Base-by-base conservation (phyloP, 2,888 invertebrate genomes). In the Cynaeus angustus region DNA sequence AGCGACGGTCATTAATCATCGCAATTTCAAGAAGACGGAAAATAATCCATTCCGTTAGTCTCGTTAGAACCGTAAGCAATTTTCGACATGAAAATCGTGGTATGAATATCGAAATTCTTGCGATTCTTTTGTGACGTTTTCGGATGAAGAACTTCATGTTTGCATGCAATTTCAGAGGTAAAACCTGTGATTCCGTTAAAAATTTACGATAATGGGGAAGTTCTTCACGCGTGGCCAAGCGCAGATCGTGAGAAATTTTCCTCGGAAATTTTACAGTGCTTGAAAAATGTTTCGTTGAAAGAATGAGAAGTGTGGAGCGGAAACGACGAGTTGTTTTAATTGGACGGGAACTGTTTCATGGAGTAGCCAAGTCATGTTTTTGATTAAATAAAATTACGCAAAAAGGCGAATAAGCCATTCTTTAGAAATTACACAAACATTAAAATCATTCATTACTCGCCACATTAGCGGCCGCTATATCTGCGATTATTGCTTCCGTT, bases 111-210 rank as follows among this genome's bases (percentile, higher is more conserved):
- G 10, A 26, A 30, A 16, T 30, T 10, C 13, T 7, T 21, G 13
- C 9, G 13, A 21, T 21, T 4, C 21, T n/a, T 8, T n/a, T 48
- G 16, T 21, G 7, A 48, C 21, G 21, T 21, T 4, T 21, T 21
- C 21, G 21, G 21, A 48, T 10, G 13, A 48, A 10, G 5, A 21
- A 26, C 3, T 48, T 4, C 8, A 3, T 48, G 48, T 3, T 58
- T 26, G 4, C n/a, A 43, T 3, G n/a, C n/a, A n/a, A n/a, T n/a
- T n/a, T n/a, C n/a, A n/a, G n/a, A 48, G 26, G 12, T 28, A 4
- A 62, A 66, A 38, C 10, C 66, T 50, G 55, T 56, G 38, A 41
- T 68, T 68, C 68, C 68, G 62, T 67, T 68, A 55, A 62, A 68
- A 68, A 68, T 61, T 14, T 37, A 66, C 53, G 6, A 48, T 62